phyloP scores from a whole-genome alignment of 1,140 invertebrate species.

The Plectus sambesii region DNA sequence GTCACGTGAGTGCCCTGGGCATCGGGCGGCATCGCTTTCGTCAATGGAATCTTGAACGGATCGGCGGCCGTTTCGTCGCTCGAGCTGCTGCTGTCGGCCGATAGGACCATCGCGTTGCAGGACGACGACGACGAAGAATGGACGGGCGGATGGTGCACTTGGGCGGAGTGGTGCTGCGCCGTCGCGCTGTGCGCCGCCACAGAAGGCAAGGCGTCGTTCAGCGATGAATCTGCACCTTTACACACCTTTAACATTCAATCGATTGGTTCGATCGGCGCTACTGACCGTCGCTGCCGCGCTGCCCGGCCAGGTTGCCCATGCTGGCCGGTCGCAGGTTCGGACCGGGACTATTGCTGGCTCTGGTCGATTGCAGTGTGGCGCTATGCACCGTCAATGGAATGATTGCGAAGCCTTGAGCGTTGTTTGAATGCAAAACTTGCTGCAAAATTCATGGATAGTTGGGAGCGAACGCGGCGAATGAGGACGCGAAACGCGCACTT shows the following conservation, averaged over 20 bases:
- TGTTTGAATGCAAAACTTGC: conserved; percentile 30
- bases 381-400: conserved; percentile 33
- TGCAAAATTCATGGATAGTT: conserved; percentile 11
- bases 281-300: conserved; percentile 6
- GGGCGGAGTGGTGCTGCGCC: conserved; percentile 9
- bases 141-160: conserved; percentile 5
- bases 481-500: conserved; percentile 14
- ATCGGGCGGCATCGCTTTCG: too few relatives aligned
- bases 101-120: conserved; percentile 1
- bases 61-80: conserved; percentile 1
- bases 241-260: too few relatives aligned
- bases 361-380: too few relatives aligned
- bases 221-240: too few relatives aligned
- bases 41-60: too few relatives aligned
- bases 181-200: too few relatives aligned
- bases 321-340: too few relatives aligned
- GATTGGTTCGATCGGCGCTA: conserved; percentile 17
- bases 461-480: conserved; percentile 10
- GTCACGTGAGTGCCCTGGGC: conserved; percentile 16
- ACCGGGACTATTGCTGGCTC: too few relatives aligned
- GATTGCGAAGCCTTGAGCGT: conserved; percentile 32
- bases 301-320: too few relatives aligned
- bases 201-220: too few relatives aligned
- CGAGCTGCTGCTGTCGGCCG: conserved; percentile 6
- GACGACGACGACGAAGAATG: too few relatives aligned